These are phyloP conservation scores for Camponotus pennsylvanicus DNA, from an alignment of 1,140 invertebrate genomes.

Conservation along the genomic window DNA sequence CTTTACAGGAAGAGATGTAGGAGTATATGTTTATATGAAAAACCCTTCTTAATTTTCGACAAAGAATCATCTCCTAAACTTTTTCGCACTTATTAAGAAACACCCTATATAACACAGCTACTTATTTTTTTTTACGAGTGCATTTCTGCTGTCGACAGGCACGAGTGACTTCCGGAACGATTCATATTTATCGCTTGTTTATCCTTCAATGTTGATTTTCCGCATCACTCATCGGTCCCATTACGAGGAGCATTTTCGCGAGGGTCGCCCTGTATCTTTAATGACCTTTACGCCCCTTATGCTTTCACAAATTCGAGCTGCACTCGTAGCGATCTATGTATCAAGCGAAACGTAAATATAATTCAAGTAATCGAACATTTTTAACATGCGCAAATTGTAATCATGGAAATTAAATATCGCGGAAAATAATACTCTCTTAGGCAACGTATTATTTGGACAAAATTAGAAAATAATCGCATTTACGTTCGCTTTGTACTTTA, in stretches of 20 bases:
- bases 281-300: slow-evolving; percentile 42
- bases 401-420: not conserved
- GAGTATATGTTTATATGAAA: too few species aligned
- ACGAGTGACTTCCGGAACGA: not conserved
- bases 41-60: too few species aligned
- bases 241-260: not conserved
- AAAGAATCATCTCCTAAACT: too few species aligned
- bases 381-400: not conserved
- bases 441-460: not conserved
- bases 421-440: not conserved
- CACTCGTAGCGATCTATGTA: slow-evolving; percentile 50
- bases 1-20: too few species aligned
- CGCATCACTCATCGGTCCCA: not conserved
- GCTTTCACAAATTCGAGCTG: slow-evolving; percentile 3
- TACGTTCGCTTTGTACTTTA: slow-evolving; percentile 11
- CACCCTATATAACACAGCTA: not conserved
- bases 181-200: slow-evolving; percentile 57
- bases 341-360: slow-evolving; percentile 24
- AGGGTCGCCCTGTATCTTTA: slow-evolving; percentile 39
- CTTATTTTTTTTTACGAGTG: slow-evolving; percentile 16
- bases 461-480: slow-evolving; percentile 13
- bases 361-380: not conserved
- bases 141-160: not conserved
- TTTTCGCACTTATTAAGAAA: not conserved
- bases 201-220: slow-evolving; percentile 61